Conservation (phyloP, 2,888 invertebrate genomes). For the Chrysomela aeneicollis region DNA sequence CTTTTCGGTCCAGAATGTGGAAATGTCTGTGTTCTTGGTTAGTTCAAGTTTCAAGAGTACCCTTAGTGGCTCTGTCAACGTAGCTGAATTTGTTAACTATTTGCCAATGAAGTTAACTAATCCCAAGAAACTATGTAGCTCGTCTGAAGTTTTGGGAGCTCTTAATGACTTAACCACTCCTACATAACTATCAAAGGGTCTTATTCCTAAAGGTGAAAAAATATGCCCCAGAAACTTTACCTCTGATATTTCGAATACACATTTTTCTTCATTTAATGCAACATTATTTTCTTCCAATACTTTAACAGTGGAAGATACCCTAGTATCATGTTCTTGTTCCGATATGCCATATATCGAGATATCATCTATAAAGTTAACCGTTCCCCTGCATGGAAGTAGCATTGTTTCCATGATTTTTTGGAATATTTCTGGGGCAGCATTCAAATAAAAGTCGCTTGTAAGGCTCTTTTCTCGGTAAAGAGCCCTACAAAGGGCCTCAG, state of each 20-base stretch:
- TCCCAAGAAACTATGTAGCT: conserved; percentile 17
- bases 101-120: conserved; percentile 2
- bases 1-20: not conserved
- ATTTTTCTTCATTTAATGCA: conserved; percentile 19
- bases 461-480: no score
- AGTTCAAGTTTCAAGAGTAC: conserved; percentile 16
- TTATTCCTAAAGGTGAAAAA: conserved; percentile 9
- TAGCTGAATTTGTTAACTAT: not conserved
- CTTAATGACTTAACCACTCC: conserved; percentile 16
- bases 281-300: conserved; percentile 20
- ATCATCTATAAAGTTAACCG: conserved; percentile 21
- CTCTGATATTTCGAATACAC: conserved; percentile 6
- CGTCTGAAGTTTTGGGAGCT: not conserved
- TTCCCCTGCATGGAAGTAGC: conserved; percentile 11
- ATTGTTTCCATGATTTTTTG: conserved; percentile 10
- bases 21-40: conserved; percentile 6
- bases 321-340: conserved; percentile 20
- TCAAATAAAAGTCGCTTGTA: no score
- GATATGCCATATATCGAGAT: conserved; percentile 5
- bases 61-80: conserved; percentile 9
- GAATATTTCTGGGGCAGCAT: no score
- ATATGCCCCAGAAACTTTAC: conserved; percentile 17
- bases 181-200: conserved; percentile 19
- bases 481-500: no score
- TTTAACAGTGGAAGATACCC: conserved; percentile 8